These are phyloP conservation scores for Phaedon cochleariae DNA, from an alignment of 2,888 invertebrate genomes.

Conservation along the genomic window DNA sequence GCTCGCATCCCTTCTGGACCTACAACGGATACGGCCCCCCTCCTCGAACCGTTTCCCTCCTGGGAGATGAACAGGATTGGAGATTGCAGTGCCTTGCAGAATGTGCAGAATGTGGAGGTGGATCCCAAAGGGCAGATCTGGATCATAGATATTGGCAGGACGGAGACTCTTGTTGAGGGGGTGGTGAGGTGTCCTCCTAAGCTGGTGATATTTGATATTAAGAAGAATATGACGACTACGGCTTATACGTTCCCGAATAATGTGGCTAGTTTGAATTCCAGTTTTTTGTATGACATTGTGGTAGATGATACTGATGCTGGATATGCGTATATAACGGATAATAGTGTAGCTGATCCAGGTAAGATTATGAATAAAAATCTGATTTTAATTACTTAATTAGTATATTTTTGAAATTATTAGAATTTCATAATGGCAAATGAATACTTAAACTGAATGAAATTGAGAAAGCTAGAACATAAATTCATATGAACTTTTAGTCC, in stretches of 20 bases:
- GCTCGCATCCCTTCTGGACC: conserved; percentile 66
- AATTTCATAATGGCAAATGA: too few relatives aligned
- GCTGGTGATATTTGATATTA: conserved; percentile 73
- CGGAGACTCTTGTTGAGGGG: conserved; percentile 67
- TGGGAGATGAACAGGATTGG: conserved; percentile 75
- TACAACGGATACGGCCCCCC: conserved; percentile 66
- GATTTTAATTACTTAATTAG: too few relatives aligned
- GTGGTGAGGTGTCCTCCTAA: conserved; percentile 72
- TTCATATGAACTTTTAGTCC: too few relatives aligned
- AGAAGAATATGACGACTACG: conserved; percentile 66
- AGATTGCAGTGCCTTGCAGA: conserved; percentile 75
- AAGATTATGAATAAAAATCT: conserved; percentile 50
- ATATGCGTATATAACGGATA: conserved; percentile 78
- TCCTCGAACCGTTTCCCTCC: conserved; percentile 74
- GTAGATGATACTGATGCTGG: conserved; percentile 74
- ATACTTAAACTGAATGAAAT: too few relatives aligned
- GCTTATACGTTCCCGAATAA: conserved; percentile 69
- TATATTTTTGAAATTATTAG: too few relatives aligned
- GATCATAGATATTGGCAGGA: conserved; percentile 74
- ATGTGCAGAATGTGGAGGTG: conserved; percentile 78
- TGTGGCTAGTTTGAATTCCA: conserved; percentile 67
- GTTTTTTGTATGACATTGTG: conserved; percentile 77
- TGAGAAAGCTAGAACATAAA: too few relatives aligned
- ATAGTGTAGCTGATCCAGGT: conserved; percentile 73
- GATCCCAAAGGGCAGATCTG: conserved; percentile 74